Evolutionary conservation across 2,888 invertebrate species (phyloP).

Genomic region (Netelia fuscicornis): DNA sequence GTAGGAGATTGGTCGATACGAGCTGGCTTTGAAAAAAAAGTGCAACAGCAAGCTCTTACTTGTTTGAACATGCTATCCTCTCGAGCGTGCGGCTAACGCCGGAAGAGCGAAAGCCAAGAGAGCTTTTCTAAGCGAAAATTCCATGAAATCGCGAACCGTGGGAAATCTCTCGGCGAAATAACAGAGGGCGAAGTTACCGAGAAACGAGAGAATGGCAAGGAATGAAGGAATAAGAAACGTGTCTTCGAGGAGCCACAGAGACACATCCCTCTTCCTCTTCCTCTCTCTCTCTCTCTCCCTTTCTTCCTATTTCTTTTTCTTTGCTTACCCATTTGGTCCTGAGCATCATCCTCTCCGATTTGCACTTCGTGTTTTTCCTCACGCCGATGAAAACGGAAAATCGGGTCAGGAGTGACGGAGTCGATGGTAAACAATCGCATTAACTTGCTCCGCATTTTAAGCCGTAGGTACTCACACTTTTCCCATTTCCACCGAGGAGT

Average conservation of each 20-base stretch:
- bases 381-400: constrained; percentile 27
- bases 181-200: constrained; percentile 9
- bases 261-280: not conserved
- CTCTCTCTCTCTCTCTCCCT: not conserved
- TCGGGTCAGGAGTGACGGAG: constrained; percentile 56
- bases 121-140: constrained; percentile 52
- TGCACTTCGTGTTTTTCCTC: constrained; percentile 20
- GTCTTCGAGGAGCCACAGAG: not conserved
- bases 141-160: constrained; percentile 30
- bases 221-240: constrained; percentile 18
- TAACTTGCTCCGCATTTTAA: constrained; percentile 39
- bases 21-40: constrained; percentile 41
- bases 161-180: constrained; percentile 55
- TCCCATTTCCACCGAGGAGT: not conserved
- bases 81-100: constrained; percentile 7
- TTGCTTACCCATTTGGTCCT: constrained; percentile 28
- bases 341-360: constrained; percentile 17
- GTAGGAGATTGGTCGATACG: not conserved
- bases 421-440: constrained; percentile 57
- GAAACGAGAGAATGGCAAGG: not conserved
- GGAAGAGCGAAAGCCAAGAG: constrained; percentile 31
- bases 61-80: constrained; percentile 59
- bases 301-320: constrained; percentile 9
- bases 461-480: constrained; percentile 16
- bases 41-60: constrained; percentile 16